Evolutionary conservation across 2,113 vertebrate species (phyloP).

Genomic region (Grallaria varia): DNA sequence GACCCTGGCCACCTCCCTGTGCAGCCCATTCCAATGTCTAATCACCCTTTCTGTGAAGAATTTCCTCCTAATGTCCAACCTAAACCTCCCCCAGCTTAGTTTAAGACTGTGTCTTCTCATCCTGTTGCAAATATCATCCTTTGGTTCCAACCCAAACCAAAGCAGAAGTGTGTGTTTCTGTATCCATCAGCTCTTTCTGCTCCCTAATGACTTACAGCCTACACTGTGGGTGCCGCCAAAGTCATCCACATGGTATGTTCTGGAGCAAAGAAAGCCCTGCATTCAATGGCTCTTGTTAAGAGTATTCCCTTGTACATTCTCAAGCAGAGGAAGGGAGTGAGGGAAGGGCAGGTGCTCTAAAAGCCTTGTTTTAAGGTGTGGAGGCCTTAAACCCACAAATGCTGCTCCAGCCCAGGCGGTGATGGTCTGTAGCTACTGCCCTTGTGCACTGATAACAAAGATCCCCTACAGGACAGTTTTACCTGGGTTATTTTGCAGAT

Average conservation of each 20-base stretch:
- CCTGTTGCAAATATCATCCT: neutral
- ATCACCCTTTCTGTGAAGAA: neutral
- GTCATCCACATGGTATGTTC: fast-evolving
- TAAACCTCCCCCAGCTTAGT: neutral
- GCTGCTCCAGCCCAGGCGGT: fast-evolving
- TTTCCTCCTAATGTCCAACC: neutral
- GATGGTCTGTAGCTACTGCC: fast-evolving
- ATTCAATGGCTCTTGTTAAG: neutral
- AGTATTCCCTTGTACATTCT: neutral
- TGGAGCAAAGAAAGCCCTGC: neutral
- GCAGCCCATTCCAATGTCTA: neutral
- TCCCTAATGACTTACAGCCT: fast-evolving
- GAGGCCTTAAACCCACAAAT: neutral
- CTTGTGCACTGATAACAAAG: neutral
- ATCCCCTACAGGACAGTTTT: neutral
- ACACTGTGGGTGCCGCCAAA: neutral
- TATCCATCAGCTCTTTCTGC: neutral
- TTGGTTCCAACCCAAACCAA: neutral
- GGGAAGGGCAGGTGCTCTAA: neutral
- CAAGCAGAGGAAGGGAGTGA: neutral
- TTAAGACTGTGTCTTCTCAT: neutral
- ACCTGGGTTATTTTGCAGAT: neutral
- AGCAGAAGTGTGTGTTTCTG: fast-evolving
- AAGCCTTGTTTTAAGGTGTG: neutral
- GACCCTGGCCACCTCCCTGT: neutral